Evolutionary conservation across 2,888 invertebrate species (phyloP), one percentile per base, ranked within the genome.

Genomic region (Hanleya hanleyi): DNA sequence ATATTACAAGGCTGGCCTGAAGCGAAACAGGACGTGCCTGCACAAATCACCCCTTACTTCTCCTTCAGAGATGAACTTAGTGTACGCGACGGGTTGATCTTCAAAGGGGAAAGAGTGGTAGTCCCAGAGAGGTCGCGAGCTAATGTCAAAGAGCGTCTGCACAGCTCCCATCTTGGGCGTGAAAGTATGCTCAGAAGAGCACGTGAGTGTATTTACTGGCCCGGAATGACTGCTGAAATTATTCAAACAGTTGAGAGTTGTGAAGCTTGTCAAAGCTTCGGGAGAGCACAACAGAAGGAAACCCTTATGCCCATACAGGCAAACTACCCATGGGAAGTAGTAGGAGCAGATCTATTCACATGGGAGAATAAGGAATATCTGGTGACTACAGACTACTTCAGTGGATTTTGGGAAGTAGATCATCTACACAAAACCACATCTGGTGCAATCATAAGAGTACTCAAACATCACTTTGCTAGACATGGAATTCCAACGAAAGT

Each of bases 1-100:
- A 57, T 77, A 22, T 6, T 57, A 32, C n/a, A n/a, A n/a, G n/a
- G n/a, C n/a, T n/a, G 73, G 75, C 76, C 76, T 7, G 61, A 70
- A 7, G 22, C 37, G 3, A 49, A 33, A 22, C 18, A 38, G 2
- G 26, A 36, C 1, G 33, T 47, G 1, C 64, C 73, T 22, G 18
- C 64, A 57, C 33, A 26, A 15, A 22, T 72, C 26, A 57, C 15
- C n/a, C 51, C 35, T 15, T 72, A 70, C 61, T 71, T 36, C 15
- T 29, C 32, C 29, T 18, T 51, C 22, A 33, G 69, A 51, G 77
- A 74, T 62, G 76, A 76, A 37, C n/a, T 75, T 12, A 49, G 67
- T n/a, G 73, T 71, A 35, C 70, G 70, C 18, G 62, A 75, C 26
- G 70, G 74, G 18, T 1, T 77, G 0, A 33, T 75, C 0, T 69